Evolutionary conservation across 1,140 invertebrate species (phyloP), one percentile per base, ranked within the genome.

Genomic region (Antheraea pernyi): DNA sequence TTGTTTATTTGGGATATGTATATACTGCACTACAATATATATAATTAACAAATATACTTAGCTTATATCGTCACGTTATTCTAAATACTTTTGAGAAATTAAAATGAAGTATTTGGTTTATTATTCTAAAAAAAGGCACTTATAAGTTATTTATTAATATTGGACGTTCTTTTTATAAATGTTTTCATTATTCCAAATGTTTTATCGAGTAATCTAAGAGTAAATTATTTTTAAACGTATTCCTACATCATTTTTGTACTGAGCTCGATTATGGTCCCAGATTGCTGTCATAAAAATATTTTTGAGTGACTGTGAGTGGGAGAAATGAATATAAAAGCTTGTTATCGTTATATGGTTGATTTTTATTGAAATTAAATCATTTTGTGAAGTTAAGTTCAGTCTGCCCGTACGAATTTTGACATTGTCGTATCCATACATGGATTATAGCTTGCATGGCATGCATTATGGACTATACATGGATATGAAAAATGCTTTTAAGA

Each of bases 241-340:
- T 22, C 66, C 59, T 71, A 71, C n/a, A 64, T 66, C 69, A 72
- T 73, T 63, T 71, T 75, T 75, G 70, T 75, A 75, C 71, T 72
- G 67, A 69, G 67, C 72, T 68, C 61, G 30, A 65, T 66, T 65
- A 39, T 75, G 74, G 74, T 75, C 74, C 74, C 74, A 67, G 61
- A 66, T 67, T 71, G 73, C 73, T 64, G 37, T 42, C 69, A 67
- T 65, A 65, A 39, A 53, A 59, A 66, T 63, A 68, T 70, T 59
- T 59, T 64, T 61, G 63, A 67, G 65, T 61, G 71, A 36, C 74
- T 46, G 7, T 61, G 4, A 11, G 10, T 6, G 16, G 11, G 11
- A 42, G 2, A 42, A 42, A 10, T 42, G 39, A 42, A 7, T 42
- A 42, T 2, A 30, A 30, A 30, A 4, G 22, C 1, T 30, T 30